A percentile compares a stretch with the other conserved stretches of the same genome.
These are phyloP conservation scores for Cyclargus thomasi DNA, from an alignment of 1,140 invertebrate genomes.

Conservation along the genomic window DNA sequence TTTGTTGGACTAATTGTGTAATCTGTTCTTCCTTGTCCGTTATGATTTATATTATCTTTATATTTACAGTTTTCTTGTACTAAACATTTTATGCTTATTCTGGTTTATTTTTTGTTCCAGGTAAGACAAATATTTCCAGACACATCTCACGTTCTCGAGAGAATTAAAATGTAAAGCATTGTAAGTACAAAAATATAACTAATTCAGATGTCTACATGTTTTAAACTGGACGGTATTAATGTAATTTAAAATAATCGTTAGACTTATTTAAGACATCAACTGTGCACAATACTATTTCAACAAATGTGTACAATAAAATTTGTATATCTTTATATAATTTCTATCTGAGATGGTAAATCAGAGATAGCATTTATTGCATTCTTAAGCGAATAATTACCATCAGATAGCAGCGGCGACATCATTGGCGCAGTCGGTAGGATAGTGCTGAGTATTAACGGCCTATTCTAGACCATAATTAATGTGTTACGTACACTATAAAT, in stretches of 20 bases:
- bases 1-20: neutral
- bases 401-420: constrained; percentile 34
- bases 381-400: constrained; percentile 31
- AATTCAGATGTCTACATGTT: too few species aligned
- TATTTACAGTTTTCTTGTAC: neutral
- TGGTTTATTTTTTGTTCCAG: constrained; percentile 43
- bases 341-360: constrained; percentile 17
- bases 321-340: constrained; percentile 1
- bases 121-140: constrained; percentile 33
- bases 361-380: constrained; percentile 26
- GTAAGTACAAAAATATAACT: too few species aligned
- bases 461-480: constrained; percentile 38
- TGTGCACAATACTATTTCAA: neutral
- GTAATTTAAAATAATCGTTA: neutral
- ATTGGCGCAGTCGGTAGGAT: constrained; percentile 37
- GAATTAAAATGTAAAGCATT: too few species aligned
- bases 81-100: constrained; percentile 9
- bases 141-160: too few species aligned
- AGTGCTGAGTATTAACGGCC: constrained; percentile 45
- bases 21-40: constrained; percentile 20
- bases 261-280: neutral
- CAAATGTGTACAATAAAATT: neutral
- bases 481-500: constrained; percentile 38
- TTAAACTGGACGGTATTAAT: too few species aligned
- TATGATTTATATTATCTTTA: constrained; percentile 25